phyloP scores from a whole-genome alignment of 2,797 vertebrate species.

The Tiaroga cobitis region DNA sequence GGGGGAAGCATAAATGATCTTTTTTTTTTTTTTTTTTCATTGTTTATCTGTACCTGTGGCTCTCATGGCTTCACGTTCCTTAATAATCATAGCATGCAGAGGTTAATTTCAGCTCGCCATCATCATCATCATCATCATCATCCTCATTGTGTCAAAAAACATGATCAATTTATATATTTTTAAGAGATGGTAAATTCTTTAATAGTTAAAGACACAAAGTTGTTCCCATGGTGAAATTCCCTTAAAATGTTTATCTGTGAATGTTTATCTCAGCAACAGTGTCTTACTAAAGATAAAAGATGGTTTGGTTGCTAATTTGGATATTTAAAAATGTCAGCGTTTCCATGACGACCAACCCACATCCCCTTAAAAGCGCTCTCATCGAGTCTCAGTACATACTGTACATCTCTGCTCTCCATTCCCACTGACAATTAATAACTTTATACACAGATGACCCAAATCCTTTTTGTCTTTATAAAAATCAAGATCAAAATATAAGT shows the following conservation, averaged over 20 bases:
- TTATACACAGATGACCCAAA: background rate
- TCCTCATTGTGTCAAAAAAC: background rate
- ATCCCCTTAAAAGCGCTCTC: slow-evolving; percentile 19
- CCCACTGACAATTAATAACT: background rate
- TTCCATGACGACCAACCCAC: slow-evolving; percentile 55
- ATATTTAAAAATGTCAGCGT: slow-evolving; percentile 27
- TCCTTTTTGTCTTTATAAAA: background rate
- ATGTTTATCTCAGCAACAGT: background rate
- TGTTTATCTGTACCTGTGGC: background rate
- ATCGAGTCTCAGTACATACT: background rate
- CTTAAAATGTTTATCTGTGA: background rate
- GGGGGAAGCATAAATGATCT: background rate
- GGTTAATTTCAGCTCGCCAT: background rate
- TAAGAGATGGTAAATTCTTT: background rate
- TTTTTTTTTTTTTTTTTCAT: slow-evolving; percentile 11
- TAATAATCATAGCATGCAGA: slow-evolving; percentile 35
- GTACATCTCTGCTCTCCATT: slow-evolving; percentile 1
- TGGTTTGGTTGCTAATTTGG: slow-evolving; percentile 26
- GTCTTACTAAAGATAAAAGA: slow-evolving; percentile 21
- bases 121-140: background rate
- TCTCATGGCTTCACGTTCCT: slow-evolving; percentile 11
- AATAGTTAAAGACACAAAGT: background rate
- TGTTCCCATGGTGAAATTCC: background rate
- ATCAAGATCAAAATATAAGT: background rate
- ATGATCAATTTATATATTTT: background rate